Percentiles rank a stretch among this genome's conserved stretches.
phyloP scores from a whole-genome alignment of 1,140 invertebrate species.

The Oryzaephilus surinamensis region DNA sequence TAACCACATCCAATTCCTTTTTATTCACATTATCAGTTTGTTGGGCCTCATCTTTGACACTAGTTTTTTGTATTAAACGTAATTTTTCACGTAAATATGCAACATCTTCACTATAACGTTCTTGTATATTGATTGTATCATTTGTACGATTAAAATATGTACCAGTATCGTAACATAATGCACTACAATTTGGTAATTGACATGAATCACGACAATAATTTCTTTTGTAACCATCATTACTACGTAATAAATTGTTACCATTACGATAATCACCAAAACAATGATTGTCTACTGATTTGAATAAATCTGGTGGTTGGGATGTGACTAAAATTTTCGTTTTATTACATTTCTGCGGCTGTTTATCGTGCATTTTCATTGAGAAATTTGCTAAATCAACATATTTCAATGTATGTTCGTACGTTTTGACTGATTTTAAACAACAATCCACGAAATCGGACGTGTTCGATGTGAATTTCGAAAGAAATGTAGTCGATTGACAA shows the following conservation, averaged over 20 bases:
- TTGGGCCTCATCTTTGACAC: neutral
- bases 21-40: neutral
- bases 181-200: too few species aligned
- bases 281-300: slow-evolving; percentile 4
- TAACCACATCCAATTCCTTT: neutral
- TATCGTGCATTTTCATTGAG: neutral
- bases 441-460: slow-evolving; percentile 17
- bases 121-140: slow-evolving; percentile 20
- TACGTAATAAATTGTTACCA: too few species aligned
- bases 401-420: slow-evolving; percentile 13
- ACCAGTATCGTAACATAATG: slow-evolving; percentile 26
- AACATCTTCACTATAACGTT: slow-evolving; percentile 27
- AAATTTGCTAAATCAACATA: slow-evolving; percentile 6
- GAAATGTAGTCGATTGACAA: slow-evolving; percentile 24
- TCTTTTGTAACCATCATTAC: too few species aligned
- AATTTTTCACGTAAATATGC: slow-evolving; percentile 24
- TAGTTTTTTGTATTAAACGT: too few species aligned
- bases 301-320: slow-evolving; percentile 11
- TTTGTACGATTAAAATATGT: slow-evolving; percentile 29
- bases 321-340: slow-evolving; percentile 14
- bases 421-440: slow-evolving; percentile 14
- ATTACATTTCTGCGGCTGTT: slow-evolving; percentile 9
- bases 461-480: slow-evolving; percentile 17
- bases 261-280: too few species aligned
- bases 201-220: too few species aligned